Conservation (phyloP, 2,888 invertebrate species). For the Disparrhopalites patrizii region DNA sequence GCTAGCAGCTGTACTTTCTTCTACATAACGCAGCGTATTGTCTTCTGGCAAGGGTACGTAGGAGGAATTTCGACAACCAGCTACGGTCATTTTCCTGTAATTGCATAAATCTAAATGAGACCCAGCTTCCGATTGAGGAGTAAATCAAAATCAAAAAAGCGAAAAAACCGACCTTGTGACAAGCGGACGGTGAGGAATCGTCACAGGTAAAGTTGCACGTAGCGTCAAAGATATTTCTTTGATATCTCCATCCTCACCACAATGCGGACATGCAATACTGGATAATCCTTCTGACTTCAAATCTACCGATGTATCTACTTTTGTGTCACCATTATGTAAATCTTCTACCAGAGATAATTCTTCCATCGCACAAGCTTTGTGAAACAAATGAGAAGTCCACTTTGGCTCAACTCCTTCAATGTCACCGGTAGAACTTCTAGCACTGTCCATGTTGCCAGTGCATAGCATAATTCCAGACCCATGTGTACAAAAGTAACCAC, state of each 20-base stretch:
- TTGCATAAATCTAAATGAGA: too few species aligned
- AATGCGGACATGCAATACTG: slow-evolving; percentile 23
- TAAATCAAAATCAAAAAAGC: neutral
- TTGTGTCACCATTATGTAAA: neutral
- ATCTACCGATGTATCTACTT: neutral
- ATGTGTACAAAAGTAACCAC: slow-evolving; percentile 24
- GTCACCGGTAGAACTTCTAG: neutral
- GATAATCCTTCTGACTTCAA: neutral
- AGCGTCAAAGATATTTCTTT: slow-evolving; percentile 25
- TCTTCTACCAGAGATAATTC: neutral
- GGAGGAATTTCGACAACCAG: neutral
- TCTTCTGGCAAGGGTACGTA: neutral
- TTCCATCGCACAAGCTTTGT: slow-evolving; percentile 12
- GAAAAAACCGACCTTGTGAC: slow-evolving; percentile 1
- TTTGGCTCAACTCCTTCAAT: neutral
- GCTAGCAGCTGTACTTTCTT: slow-evolving; percentile 7
- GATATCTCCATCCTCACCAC: slow-evolving; percentile 20
- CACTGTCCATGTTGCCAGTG: slow-evolving; percentile 11
- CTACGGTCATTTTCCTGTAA: slow-evolving; percentile 11
- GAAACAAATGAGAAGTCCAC: slow-evolving; percentile 28
- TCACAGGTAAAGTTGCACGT: slow-evolving; percentile 14
- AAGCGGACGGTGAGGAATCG: slow-evolving; percentile 6
- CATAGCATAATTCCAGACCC: slow-evolving; percentile 24
- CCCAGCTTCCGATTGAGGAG: neutral
- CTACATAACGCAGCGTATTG: slow-evolving; percentile 10